Base-by-base conservation (phyloP, 2,888 invertebrate genomes). In the Xestia xanthographa region DNA sequence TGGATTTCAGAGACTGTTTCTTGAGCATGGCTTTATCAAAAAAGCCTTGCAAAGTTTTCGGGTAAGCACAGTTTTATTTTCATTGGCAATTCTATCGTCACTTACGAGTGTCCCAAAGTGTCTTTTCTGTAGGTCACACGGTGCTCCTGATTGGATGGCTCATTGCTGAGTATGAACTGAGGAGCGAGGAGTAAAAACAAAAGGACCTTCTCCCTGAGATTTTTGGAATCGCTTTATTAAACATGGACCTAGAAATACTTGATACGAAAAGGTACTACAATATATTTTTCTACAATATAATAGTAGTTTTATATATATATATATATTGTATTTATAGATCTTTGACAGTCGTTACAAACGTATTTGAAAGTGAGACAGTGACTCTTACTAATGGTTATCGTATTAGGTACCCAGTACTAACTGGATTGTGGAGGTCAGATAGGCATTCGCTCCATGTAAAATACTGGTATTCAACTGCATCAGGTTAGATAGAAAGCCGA, bases 11-110 rank as follows among this genome's bases (percentile, higher is more conserved):
- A 69, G 43, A 48, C 12, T 38, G 1, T 60, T n/a, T 60, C 26
- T 29, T 65, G 69, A 85, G 79, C 85, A 82, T 78, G 20, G 70
- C 82, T 88, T 84, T 85, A 75, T 83, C 78, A 75, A 67, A 82
- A 85, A 76, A 81, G 68, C 67, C 43, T 68, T 73, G 41, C 77
- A 48, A 77, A 74, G 58, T 77, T 72, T 77, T 77, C 29, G 67
- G 70, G 60, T 78, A 72, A 77, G 70, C 72, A 58, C 72, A 72
- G 74, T 84, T 86, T 83, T 80, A 77, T 87, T 85, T 80, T 86
- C 75, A 82, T 84, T 72, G 82, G 66, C 77, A 82, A 86, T 87
- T 66, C 73, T 75, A 70, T 87, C 67, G 72, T 79, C 75, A 73
- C 62, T 77, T 76, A 86, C 58, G 67, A 75, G 66, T 78, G 56